phyloP scores from a whole-genome alignment of 1,140 invertebrate genomes.

The Eumeta japonica region DNA sequence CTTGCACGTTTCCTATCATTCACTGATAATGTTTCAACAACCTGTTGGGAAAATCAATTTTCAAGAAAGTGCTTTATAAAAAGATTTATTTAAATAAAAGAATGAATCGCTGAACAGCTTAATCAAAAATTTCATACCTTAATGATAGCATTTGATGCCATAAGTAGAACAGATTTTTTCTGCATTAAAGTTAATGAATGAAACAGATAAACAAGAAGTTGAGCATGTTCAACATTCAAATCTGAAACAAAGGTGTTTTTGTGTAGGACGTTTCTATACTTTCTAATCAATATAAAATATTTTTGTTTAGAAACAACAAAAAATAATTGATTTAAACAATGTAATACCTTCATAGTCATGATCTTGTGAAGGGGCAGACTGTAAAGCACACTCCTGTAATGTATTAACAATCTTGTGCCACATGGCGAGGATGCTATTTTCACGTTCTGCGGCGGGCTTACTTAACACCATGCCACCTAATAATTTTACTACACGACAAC shows the following conservation, averaged over 20 bases:
- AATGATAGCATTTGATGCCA: conserved; percentile 63
- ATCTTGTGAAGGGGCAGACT: conserved; percentile 53
- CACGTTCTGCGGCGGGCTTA: conserved; percentile 81
- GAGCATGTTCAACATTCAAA: conserved; percentile 94
- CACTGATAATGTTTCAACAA: conserved; percentile 85
- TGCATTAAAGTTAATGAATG: conserved; percentile 94
- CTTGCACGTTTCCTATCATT: conserved; percentile 57
- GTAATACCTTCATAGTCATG: conserved; percentile 67
- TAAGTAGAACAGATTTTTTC: conserved; percentile 89
- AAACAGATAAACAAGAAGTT: conserved; percentile 89
- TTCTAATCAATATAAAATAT: neutral
- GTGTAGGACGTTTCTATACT: no score
- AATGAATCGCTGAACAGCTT: neutral
- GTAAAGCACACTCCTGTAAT: conserved; percentile 78
- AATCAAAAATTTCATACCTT: conserved; percentile 41
- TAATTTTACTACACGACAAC: conserved; percentile 81
- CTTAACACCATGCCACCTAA: conserved; percentile 70
- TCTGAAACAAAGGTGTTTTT: conserved; percentile 67
- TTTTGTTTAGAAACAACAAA: neutral
- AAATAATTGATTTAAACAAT: conserved; percentile 1
- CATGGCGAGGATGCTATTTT: conserved; percentile 83
- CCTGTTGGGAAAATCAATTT: conserved; percentile 59
- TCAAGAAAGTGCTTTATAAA: conserved; percentile 3
- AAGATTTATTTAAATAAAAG: no score
- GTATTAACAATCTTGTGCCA: conserved; percentile 88